Base-by-base conservation (phyloP, 37 sponge, comb jelly and placozoan genomes). In the Hexactinellida sp. region DNA sequence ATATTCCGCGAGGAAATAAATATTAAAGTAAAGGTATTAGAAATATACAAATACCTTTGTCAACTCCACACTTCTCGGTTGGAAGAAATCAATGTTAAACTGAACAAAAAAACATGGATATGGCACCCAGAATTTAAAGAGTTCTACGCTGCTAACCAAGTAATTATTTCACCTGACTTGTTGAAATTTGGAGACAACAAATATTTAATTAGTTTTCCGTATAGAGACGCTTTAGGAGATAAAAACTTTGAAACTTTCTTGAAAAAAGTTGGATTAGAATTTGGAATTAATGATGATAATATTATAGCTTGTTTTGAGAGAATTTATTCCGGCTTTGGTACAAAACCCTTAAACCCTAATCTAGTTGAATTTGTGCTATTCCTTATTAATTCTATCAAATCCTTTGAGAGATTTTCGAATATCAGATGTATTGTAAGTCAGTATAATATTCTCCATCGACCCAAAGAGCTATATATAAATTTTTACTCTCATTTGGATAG, bases 201-300 rank as follows among this genome's bases (percentile, higher is more conserved):
- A 63, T 63, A 63, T n/a, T 63, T 63, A 23, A 28, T 63, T n/a
- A 63, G 76, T 63, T 63, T 63, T 63, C 76, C 76, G 13, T 63
- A 63, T 63, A 10, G 76, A n/a, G 76, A 63, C 13, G 13, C 13
- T 23, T 63, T 63, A 63, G 13, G 3, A 7, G 76, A 63, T 63
- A 63, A 63, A 28, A 23, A 63, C 13, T 63, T 63, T 63, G 76
- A 63, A n/a, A n/a, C 21, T 63, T 63, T 32, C 30, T 63, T 63
- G 34, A 63, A 63, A 7, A 63, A 63, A 32, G 30, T 63, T 63
- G 76, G 76, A 32, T 21, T 63, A 3, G 13, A 63, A 63, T 21
- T 21, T 10, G 32, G 30, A 25, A n/a, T 63, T 7, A 23, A 63
- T 63, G 30, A 63, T 28, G 21, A 63, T 32, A 63, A 5, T 3